phyloP scores from a whole-genome alignment of 2,113 vertebrate genomes.

The Sakesphorus luctuosus region DNA sequence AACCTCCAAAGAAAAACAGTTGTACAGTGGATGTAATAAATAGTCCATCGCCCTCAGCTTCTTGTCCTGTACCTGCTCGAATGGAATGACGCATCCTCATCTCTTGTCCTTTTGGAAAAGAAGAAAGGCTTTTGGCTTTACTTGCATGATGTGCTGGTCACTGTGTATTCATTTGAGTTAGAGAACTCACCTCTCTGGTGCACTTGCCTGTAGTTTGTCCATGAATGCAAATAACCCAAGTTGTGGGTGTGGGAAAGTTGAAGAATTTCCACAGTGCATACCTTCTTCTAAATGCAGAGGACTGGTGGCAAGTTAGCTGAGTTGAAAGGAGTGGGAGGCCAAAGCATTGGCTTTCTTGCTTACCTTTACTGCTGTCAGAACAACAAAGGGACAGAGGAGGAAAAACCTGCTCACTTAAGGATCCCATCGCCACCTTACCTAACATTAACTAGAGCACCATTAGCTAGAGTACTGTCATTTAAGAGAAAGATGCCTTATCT shows the following conservation, averaged over 20 bases:
- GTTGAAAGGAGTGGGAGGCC: neutral
- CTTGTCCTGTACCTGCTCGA: neutral
- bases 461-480: neutral
- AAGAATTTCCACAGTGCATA: neutral
- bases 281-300: neutral
- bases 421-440: neutral
- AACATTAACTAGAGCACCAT: neutral
- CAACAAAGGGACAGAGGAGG: conserved; percentile 2
- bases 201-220: neutral
- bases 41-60: neutral
- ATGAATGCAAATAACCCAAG: neutral
- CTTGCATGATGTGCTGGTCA: neutral
- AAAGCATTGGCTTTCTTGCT: neutral
- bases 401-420: neutral
- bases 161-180: neutral
- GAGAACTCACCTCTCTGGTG: neutral
- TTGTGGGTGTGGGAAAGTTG: conserved; percentile 18
- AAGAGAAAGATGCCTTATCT: conserved; percentile 31
- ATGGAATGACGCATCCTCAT: neutral
- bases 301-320: neutral
- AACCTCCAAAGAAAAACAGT: neutral
- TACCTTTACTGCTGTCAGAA: neutral
- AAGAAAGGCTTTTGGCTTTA: neutral
- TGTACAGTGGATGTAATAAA: neutral
- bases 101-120: neutral